Evolutionary conservation across 2,888 invertebrate species (phyloP).

Genomic region (Troides aeacus): DNA sequence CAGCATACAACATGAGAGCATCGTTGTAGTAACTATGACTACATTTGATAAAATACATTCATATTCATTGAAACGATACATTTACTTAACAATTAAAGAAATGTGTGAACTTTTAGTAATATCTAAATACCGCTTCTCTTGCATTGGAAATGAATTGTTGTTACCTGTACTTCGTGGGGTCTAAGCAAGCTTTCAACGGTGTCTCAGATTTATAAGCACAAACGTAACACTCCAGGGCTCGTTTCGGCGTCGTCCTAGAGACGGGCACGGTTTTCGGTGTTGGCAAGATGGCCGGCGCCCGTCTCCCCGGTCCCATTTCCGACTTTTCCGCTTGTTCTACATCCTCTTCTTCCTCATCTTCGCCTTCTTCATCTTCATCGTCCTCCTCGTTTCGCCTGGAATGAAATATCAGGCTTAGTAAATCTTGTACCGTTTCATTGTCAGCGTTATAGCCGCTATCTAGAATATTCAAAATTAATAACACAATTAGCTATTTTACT

Average conservation of each 20-base stretch:
- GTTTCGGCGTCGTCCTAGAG: slow-evolving; percentile 51
- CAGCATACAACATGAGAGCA: no score
- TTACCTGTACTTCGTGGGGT: slow-evolving; percentile 68
- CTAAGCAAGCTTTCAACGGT: slow-evolving; percentile 60
- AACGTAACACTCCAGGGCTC: slow-evolving; percentile 67
- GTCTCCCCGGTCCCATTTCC: slow-evolving; percentile 38
- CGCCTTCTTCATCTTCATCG: slow-evolving; percentile 54
- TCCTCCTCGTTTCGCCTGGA: slow-evolving; percentile 44
- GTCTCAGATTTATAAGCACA: slow-evolving; percentile 65
- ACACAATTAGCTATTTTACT: no score
- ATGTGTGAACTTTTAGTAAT: background rate
- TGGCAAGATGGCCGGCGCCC: slow-evolving; percentile 33
- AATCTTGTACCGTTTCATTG: background rate
- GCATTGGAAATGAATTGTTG: background rate
- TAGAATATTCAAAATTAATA: no score
- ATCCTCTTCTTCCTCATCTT: slow-evolving; percentile 49
- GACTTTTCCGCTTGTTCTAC: slow-evolving; percentile 37
- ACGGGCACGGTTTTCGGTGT: slow-evolving; percentile 40
- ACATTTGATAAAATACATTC: no score
- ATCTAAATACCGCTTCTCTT: background rate
- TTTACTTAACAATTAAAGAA: no score
- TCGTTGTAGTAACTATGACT: no score
- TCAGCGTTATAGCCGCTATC: background rate
- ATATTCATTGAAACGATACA: no score
- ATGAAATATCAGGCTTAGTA: background rate